phyloP scores from a whole-genome alignment of 1,140 invertebrate genomes.

The Euwallacea fornicatus region DNA sequence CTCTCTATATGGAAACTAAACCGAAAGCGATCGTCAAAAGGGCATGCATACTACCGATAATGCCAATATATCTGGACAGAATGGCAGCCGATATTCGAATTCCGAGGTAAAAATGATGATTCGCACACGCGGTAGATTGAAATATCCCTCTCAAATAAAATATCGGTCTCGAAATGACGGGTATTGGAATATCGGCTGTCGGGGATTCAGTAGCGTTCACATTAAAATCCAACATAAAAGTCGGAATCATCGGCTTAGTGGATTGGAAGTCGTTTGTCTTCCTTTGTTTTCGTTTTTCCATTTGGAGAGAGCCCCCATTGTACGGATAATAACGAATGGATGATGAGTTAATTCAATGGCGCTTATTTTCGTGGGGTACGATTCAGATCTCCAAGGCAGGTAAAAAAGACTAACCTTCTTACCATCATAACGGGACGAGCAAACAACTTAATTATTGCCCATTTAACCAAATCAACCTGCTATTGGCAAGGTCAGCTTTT shows the following conservation, averaged over 20 bases:
- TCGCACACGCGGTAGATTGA: slow-evolving; percentile 20
- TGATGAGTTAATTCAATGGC: background rate
- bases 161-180: slow-evolving; percentile 21
- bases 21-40: slow-evolving; percentile 16
- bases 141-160: slow-evolving; percentile 23
- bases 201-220: slow-evolving; percentile 8
- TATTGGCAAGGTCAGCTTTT: no score
- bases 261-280: slow-evolving; percentile 23
- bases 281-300: slow-evolving; percentile 16
- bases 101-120: slow-evolving; percentile 19
- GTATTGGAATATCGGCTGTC: slow-evolving; percentile 22
- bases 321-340: background rate
- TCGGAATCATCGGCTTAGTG: slow-evolving; percentile 21
- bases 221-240: slow-evolving; percentile 12
- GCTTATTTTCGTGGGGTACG: no score
- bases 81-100: slow-evolving; percentile 27
- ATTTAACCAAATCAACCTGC: no score
- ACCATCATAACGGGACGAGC: no score
- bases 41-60: slow-evolving; percentile 19
- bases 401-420: no score
- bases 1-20: slow-evolving; percentile 16
- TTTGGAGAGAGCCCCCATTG: background rate
- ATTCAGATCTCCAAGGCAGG: no score
- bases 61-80: slow-evolving; percentile 20
- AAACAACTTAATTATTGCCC: no score